Conservation (phyloP, 2,888 invertebrate genomes). For the Oxystoma pomonae region DNA sequence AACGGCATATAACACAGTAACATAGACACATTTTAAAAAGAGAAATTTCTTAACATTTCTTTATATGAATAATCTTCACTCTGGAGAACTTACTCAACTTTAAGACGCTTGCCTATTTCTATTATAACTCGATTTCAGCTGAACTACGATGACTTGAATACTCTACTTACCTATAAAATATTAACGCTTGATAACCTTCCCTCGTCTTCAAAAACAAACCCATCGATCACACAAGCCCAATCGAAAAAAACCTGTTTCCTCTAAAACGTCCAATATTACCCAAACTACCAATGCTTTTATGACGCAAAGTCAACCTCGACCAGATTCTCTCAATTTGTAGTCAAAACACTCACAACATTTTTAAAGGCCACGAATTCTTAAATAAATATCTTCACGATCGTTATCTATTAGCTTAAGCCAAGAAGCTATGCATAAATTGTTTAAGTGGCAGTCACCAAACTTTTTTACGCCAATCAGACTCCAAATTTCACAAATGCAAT, state of each 20-base stretch:
- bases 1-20: background rate
- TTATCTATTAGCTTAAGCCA: background rate
- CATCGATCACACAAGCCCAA: no score
- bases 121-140: no score
- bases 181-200: background rate
- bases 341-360: background rate
- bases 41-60: no score
- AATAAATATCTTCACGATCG: no score
- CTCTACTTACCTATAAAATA: background rate
- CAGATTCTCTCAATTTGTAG: background rate
- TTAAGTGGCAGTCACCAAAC: no score
- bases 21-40: no score
- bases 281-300: background rate
- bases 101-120: background rate
- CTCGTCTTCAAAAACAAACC: background rate
- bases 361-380: background rate
- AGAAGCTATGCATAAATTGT: background rate
- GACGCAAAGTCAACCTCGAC: background rate
- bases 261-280: background rate
- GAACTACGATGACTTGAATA: background rate
- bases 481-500: background rate
- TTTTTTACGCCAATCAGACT: no score
- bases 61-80: no score
- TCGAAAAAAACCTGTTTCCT: background rate
- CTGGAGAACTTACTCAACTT: no score